These are phyloP conservation scores for Geophilus truncorum DNA, from an alignment of 2,888 invertebrate genomes.

Conservation along the genomic window DNA sequence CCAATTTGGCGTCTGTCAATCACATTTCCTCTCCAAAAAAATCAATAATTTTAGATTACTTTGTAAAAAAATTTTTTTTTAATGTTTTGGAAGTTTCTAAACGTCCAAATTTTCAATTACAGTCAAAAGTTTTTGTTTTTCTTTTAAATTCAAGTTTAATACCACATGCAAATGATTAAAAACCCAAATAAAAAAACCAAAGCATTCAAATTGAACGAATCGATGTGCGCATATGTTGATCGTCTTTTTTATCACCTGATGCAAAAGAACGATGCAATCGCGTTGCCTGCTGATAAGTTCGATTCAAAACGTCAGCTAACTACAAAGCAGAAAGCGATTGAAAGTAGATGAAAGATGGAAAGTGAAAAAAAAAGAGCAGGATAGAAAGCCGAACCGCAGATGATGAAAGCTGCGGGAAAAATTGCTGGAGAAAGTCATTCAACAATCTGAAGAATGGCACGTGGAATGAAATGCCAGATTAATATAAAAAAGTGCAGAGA, in stretches of 20 bases:
- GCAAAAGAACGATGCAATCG: neutral
- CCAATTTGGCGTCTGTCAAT: no score
- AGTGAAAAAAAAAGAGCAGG: neutral
- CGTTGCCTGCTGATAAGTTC: neutral
- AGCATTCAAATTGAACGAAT: neutral
- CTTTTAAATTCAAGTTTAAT: no score
- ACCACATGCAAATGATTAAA: neutral
- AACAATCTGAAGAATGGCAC: slow-evolving; percentile 3
- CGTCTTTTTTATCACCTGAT: neutral
- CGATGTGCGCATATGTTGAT: neutral
- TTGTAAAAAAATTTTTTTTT: no score
- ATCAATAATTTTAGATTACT: no score
- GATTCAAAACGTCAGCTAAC: neutral
- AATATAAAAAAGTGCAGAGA: neutral
- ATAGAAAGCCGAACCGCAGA: neutral
- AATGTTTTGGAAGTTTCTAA: no score
- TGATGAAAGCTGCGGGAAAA: neutral
- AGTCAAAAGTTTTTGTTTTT: no score
- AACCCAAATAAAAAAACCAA: neutral
- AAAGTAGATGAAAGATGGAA: neutral
- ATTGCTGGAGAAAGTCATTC: neutral
- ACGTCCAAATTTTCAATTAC: no score
- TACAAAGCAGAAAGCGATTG: neutral
- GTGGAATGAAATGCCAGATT: slow-evolving; percentile 10
- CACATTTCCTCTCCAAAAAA: no score